A percentile compares a stretch with the other conserved stretches of the same genome.
These are phyloP conservation scores for Tympanuchus pallidicinctus DNA, from an alignment of 2,113 vertebrate species.

Conservation along the genomic window DNA sequence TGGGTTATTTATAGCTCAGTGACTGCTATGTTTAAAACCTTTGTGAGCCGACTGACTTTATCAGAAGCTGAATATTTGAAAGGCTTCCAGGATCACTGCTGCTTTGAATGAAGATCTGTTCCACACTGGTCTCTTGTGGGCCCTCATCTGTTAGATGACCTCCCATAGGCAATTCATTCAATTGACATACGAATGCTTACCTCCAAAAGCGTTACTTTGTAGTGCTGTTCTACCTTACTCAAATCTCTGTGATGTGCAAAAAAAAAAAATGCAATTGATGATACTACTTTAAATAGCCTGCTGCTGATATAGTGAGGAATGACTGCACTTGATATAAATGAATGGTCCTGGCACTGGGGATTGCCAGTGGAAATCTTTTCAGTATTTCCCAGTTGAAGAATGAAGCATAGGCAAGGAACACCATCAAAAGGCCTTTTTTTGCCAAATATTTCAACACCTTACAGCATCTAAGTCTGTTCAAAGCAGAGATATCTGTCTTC, in stretches of 20 bases:
- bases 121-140: neutral
- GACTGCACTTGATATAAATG: neutral
- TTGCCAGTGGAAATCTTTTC: neutral
- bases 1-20: neutral
- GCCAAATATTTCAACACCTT: neutral
- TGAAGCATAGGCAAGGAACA: neutral
- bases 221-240: neutral
- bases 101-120: neutral
- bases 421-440: neutral
- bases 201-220: neutral
- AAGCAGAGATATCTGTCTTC: neutral
- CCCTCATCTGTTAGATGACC: neutral
- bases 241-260: neutral
- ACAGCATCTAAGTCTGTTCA: neutral
- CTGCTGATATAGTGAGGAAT: neutral
- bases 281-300: neutral
- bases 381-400: neutral
- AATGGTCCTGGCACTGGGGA: neutral
- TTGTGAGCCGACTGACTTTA: neutral
- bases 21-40: conserved; percentile 8
- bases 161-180: neutral
- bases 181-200: neutral
- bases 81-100: neutral
- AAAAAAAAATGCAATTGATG: neutral
- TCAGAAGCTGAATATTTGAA: neutral